Evolutionary conservation across 2,113 vertebrate species (phyloP), one percentile per base, ranked within the genome.

Genomic region (Lipophrys pholis): DNA sequence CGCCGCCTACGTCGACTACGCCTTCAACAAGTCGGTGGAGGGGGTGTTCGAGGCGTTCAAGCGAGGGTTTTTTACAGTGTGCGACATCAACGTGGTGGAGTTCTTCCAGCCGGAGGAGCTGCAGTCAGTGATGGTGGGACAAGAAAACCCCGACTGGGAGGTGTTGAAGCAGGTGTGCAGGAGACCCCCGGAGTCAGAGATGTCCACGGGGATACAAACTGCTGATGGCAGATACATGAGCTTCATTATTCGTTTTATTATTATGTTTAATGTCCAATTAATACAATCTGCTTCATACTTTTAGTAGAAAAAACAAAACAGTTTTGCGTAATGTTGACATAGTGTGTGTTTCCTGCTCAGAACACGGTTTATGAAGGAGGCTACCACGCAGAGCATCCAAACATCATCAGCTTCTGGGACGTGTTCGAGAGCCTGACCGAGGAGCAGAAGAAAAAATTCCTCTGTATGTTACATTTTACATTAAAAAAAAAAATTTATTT

Each of bases 1-100:
- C 12, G 87, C 72, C 1, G 90, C 91, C 61, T 95, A 62, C 36
- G 50, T 96, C 54, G 78, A 95, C 85, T 92, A 95, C 1, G 82
- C 83, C 63, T 93, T 97, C 72, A 95, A 94, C 85, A 87, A 81
- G 57, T 96, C 96, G 2, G 94, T 95, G 74, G 84, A 93, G 40
- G 41, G 11, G 0, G 53, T 90, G 69, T 97, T 94, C 69, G 87
- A 91, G 1, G 92, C 86, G 41, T 96, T 97, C 84, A 93, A 84
- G 83, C 94, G 65, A 79, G 96, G 96, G 14, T 95, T 97, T 88
- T 94, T 93, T 80, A 96, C 91, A 85, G 93, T 95, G 59, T 95
- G 94, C 39, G 63, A 93, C 42, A 73, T 86, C 8, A 69, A 88
- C 0, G 30, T 95, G 43, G 87, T 95, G 73, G 67, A 87, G 10